Percentiles rank a stretch among this genome's conserved stretches.
Evolutionary conservation across 2,113 vertebrate genomes (phyloP).

Genomic region (Passer domesticus): DNA sequence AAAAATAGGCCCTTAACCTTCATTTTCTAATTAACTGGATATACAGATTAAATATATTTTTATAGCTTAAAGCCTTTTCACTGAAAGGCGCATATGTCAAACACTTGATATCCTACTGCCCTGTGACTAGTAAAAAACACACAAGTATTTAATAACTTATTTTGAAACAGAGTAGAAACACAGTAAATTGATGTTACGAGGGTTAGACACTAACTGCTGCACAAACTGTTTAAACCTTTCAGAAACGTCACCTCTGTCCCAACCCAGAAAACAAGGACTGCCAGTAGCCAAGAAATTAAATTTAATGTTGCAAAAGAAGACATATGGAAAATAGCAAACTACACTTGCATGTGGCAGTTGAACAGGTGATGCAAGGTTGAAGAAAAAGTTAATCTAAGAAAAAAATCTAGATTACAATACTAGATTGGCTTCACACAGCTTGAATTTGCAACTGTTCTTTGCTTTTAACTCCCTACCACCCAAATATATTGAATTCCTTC

Average conservation of each 20-base stretch:
- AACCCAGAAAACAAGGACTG: constrained; percentile 72
- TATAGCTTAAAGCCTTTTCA: constrained; percentile 59
- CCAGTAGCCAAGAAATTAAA: constrained; percentile 64
- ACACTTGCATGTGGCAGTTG: constrained; percentile 73
- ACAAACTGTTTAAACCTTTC: constrained; percentile 50
- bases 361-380: constrained; percentile 59
- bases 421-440: constrained; percentile 63
- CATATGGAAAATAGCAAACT: constrained; percentile 65
- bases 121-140: constrained; percentile 50
- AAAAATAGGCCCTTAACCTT: constrained; percentile 37
- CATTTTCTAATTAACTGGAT: constrained; percentile 24
- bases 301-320: constrained; percentile 62
- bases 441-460: constrained; percentile 66
- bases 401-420: constrained; percentile 57
- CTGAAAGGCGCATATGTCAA: constrained; percentile 8
- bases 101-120: constrained; percentile 22
- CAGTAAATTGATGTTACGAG: constrained; percentile 47
- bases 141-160: constrained; percentile 23
- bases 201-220: constrained; percentile 65
- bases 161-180: constrained; percentile 65
- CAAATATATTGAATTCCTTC: constrained; percentile 51
- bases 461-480: constrained; percentile 57
- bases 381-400: constrained; percentile 48
- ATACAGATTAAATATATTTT: constrained; percentile 48
- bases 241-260: constrained; percentile 22